phyloP scores from a whole-genome alignment of 1,140 invertebrate genomes.

The Ooceraea biroi region DNA sequence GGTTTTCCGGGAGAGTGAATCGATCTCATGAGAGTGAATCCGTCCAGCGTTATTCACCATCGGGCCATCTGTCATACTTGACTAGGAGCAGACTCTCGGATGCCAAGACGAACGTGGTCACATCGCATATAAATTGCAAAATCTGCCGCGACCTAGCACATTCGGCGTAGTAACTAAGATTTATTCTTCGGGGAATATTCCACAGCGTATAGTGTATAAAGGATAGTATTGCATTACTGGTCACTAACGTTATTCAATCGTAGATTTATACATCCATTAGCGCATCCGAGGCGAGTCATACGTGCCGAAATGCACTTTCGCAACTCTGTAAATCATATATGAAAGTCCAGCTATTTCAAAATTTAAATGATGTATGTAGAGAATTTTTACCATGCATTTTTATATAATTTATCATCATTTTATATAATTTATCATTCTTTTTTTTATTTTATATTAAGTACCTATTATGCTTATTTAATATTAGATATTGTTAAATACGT shows the following conservation, averaged over 20 bases:
- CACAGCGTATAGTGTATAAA: background rate
- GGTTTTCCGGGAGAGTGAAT: slow-evolving; percentile 33
- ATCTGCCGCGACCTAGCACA: slow-evolving; percentile 27
- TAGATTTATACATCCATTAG: slow-evolving; percentile 5
- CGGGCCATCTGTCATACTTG: slow-evolving; percentile 48
- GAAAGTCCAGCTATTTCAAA: background rate
- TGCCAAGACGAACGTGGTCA: slow-evolving; percentile 16
- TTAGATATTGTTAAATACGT: too few relatives aligned
- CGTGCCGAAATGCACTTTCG: background rate
- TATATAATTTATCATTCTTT: too few relatives aligned
- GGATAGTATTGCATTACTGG: background rate
- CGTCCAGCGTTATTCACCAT: slow-evolving; percentile 47
- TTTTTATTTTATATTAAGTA: too few relatives aligned
- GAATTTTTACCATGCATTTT: too few relatives aligned
- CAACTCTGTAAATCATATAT: background rate
- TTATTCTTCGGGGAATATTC: background rate
- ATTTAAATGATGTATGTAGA: too few relatives aligned
- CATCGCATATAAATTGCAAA: slow-evolving; percentile 62
- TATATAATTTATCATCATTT: too few relatives aligned
- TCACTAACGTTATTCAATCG: background rate
- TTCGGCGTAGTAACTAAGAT: background rate
- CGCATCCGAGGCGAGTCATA: background rate
- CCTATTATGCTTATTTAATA: too few relatives aligned
- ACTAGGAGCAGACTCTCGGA: slow-evolving; percentile 20
- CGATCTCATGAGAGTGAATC: slow-evolving; percentile 28